Conservation (phyloP, 2,797 vertebrate species). For the Rhinoraja longicauda region DNA sequence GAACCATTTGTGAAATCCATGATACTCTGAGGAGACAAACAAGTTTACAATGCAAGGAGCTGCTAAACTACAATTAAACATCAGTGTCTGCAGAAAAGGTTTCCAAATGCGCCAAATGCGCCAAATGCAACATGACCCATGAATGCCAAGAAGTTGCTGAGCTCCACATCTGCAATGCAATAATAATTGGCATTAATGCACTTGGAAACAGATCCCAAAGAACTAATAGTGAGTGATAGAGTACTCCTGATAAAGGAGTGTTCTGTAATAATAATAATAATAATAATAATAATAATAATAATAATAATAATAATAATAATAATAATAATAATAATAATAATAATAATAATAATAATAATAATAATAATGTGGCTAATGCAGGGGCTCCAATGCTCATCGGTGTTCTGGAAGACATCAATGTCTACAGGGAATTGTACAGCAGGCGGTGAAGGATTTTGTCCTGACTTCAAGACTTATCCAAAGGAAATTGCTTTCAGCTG, state of each 20-base stretch:
- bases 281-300: neutral
- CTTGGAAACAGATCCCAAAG: neutral
- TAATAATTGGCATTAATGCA: neutral
- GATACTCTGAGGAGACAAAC: neutral
- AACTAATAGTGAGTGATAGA: neutral
- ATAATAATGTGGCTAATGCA: too few species aligned
- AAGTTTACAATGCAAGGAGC: neutral
- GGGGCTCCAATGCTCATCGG: too few species aligned
- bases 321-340: neutral
- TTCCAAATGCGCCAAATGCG: neutral
- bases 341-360: neutral
- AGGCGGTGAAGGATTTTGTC: too few species aligned
- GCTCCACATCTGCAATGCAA: neutral
- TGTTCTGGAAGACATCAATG: too few species aligned
- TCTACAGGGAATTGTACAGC: too few species aligned
- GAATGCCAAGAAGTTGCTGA: neutral
- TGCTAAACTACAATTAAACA: neutral
- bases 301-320: neutral
- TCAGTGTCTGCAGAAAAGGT: neutral
- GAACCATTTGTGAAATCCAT: too few species aligned
- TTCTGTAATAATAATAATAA: neutral
- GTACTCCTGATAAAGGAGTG: neutral
- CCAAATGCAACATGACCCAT: neutral
- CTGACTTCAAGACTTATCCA: too few species aligned
- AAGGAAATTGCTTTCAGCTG: too few species aligned